These are phyloP conservation scores for Arrhopalites spinosus DNA, from an alignment of 2,888 invertebrate species.

Conservation along the genomic window DNA sequence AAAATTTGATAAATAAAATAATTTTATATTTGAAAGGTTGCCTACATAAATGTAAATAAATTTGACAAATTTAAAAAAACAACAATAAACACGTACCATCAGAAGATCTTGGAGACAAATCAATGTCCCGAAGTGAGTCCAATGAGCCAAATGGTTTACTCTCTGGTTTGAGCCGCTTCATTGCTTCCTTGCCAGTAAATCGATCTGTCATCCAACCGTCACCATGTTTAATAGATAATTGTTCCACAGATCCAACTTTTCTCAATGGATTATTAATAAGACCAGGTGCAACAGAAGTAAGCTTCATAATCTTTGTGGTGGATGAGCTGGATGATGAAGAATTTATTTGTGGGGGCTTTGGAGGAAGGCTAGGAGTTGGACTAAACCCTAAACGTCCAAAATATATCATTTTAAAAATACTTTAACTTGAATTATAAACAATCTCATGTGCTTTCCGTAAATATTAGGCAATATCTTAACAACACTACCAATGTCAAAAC, in stretches of 20 bases:
- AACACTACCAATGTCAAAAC: too few relatives aligned
- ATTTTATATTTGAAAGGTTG: too few relatives aligned
- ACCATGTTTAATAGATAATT: slow-evolving; percentile 18
- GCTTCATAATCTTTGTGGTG: slow-evolving; percentile 22
- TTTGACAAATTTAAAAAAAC: too few relatives aligned
- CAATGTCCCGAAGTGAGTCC: slow-evolving; percentile 65
- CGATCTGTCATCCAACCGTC: slow-evolving; percentile 32
- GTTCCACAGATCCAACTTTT: slow-evolving; percentile 51
- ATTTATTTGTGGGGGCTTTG: slow-evolving; percentile 29
- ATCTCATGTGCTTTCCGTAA: too few relatives aligned
- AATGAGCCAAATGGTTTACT: slow-evolving; percentile 64
- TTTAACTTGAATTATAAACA: too few relatives aligned
- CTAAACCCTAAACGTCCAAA: too few relatives aligned
- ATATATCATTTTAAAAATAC: too few relatives aligned
- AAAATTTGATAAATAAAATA: too few relatives aligned
- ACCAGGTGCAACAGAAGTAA: neutral
- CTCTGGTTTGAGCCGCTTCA: slow-evolving; percentile 60
- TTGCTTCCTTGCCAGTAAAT: slow-evolving; percentile 58
- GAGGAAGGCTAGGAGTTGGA: too few relatives aligned
- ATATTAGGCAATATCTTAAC: too few relatives aligned
- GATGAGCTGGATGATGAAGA: slow-evolving; percentile 12
- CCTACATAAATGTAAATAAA: neutral
- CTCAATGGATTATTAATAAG: slow-evolving; percentile 33
- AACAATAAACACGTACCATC: slow-evolving; percentile 56
- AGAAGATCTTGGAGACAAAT: slow-evolving; percentile 53